These are phyloP conservation scores for Carassius carassius DNA, from an alignment of 2,113 vertebrate species.

Conservation along the genomic window DNA sequence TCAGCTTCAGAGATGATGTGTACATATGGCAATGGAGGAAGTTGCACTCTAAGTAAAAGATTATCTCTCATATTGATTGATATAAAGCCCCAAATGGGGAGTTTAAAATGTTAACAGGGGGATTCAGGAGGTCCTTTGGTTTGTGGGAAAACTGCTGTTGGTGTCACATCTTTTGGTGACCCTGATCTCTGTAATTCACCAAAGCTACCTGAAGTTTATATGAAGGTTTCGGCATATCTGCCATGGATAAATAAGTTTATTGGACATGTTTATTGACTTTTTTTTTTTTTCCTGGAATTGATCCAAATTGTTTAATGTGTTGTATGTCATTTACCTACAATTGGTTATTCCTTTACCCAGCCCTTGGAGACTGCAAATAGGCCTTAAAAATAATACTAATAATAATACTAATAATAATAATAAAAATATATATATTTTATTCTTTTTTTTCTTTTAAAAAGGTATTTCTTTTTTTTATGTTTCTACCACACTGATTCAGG, in stretches of 20 bases:
- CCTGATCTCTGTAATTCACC: neutral
- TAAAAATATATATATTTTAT: too few species aligned
- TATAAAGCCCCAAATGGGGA: neutral
- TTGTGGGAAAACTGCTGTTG: slow-evolving; percentile 45
- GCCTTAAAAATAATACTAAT: too few species aligned
- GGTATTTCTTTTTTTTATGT: too few species aligned
- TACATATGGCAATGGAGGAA: slow-evolving; percentile 7
- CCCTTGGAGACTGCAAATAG: neutral
- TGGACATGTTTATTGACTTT: neutral
- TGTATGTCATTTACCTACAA: neutral
- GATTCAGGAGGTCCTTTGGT: slow-evolving; percentile 54
- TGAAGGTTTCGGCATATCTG: slow-evolving; percentile 22
- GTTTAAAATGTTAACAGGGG: slow-evolving; percentile 14
- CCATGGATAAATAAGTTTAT: slow-evolving; percentile 18
- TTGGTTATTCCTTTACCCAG: neutral
- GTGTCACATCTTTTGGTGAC: slow-evolving; percentile 44
- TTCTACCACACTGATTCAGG: neutral
- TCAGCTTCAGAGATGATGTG: slow-evolving; percentile 12
- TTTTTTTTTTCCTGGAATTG: neutral
- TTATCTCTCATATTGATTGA: neutral
- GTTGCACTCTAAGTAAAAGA: neutral
- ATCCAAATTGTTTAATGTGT: neutral
- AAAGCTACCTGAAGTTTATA: slow-evolving; percentile 35
- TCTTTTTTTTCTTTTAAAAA: too few species aligned
- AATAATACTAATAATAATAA: too few species aligned